Evolutionary conservation across 2,113 vertebrate species (phyloP), one percentile per base, ranked within the genome.

Genomic region (Columba janthina): DNA sequence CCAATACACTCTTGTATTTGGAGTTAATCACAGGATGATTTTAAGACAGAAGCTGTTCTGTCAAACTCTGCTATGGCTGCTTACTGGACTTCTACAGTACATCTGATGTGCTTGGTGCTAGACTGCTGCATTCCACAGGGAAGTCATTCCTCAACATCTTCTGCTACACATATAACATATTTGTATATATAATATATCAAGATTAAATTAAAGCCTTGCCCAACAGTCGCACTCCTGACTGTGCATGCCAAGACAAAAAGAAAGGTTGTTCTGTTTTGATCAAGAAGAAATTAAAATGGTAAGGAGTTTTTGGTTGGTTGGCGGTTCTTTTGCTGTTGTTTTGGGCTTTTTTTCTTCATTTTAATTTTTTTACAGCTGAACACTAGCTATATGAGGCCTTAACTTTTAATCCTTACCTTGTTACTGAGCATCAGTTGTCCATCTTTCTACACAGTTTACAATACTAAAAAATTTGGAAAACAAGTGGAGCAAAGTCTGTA

Each of bases 261-360:
- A 44, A 61, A 73, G 2, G 2, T 4, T 66, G 3, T 10, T 67
- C 13, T 44, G 7, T 62, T 87, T 92, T 25, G 1, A 34, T 22
- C 8, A 29, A 60, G 9, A 34, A 29, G 12, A 40, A 21, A 51
- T n/a, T 61, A 64, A 56, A 71, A 80, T 62, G 2, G 2, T 32
- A 17, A 1, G 11, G 12, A 28, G 10, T 3, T 65, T 54, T 91
- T n/a, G 2, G 3, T 48, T 4, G 3, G 9, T 62, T 44, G 9
- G 3, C 34, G 8, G 15, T 40, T 64, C 2, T 56, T 80, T 40
- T 36, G 3, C n/a, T 56, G 18, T 6, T 61, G 5, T 3, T 48
- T 51, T 66, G 11, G 2, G 4, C 4, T 29, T 4, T 11, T 20
- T 22, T 62, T 9, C 0, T 20, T 17, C 28, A 1, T 24, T 48